These are phyloP conservation scores for Strigamia maritima DNA, from an alignment of 2,888 invertebrate species.

Conservation along the genomic window DNA sequence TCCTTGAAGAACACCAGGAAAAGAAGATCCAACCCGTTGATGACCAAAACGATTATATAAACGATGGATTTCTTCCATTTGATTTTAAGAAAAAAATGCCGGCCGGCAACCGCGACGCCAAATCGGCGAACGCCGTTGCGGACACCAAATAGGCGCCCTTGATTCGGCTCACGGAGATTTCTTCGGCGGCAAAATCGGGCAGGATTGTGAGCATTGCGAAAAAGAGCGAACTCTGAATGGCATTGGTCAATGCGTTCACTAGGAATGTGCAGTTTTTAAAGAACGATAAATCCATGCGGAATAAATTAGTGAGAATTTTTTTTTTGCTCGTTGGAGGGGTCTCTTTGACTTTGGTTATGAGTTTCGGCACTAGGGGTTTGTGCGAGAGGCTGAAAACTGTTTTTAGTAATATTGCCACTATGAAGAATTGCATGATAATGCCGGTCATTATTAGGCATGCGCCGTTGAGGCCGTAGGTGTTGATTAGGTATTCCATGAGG, in stretches of 20 bases:
- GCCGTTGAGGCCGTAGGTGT: background rate
- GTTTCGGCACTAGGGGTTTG: no score
- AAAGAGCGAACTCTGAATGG: background rate
- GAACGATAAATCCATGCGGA: background rate
- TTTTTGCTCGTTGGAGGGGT: background rate
- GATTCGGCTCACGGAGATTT: background rate
- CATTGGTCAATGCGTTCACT: background rate
- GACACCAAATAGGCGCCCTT: slow-evolving; percentile 33
- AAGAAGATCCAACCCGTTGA: background rate
- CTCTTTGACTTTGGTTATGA: background rate
- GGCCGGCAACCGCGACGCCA: background rate
- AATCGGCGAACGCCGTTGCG: background rate
- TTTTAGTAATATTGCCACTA: background rate
- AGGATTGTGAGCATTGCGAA: slow-evolving; percentile 11
- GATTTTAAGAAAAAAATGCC: background rate
- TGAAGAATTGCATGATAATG: background rate
- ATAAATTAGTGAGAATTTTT: background rate
- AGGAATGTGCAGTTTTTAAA: background rate
- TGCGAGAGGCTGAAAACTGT: background rate
- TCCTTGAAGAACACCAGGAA: background rate
- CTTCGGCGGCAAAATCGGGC: slow-evolving; percentile 19
- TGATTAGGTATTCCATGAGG: background rate
- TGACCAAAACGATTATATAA: background rate
- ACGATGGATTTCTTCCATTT: background rate
- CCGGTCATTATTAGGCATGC: background rate